Base-by-base conservation (phyloP, 2,888 invertebrate genomes). In the Rhingia campestris region DNA sequence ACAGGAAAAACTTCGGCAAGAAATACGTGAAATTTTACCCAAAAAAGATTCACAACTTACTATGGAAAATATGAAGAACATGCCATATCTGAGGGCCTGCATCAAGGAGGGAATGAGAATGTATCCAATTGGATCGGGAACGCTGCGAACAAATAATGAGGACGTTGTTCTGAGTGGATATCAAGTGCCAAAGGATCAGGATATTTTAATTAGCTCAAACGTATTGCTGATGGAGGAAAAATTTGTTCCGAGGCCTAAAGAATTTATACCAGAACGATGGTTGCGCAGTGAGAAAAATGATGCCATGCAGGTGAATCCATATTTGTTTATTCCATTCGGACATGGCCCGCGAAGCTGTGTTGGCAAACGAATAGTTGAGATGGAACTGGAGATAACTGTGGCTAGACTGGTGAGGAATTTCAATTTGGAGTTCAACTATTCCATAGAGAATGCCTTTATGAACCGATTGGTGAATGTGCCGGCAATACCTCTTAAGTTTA, bases 71-170 rank as follows among this genome's bases (percentile, higher is more conserved):
- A 89, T 93, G 64, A 91, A 91, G 30, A 90, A 92, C 70, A 91
- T 93, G 67, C 92, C 93, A 0, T 96, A 95, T 88, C 88, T 96
- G 22, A 94, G 93, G 74, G 96, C 95, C 0, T 95, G 95, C 87
- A 92, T 96, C 22, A 96, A 95, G 88, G 96, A 96, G 89, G 92
- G 94, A 0, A 90, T 95, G 80, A 92, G 96, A 80, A 73, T 95
- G 35, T 92, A 93, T 88, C 94, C 95, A 0, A 92, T 94, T 0
- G 92, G 92, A 0, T 90, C 93, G 3, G 95, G 93, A 0, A 94
- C 93, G 86, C 87, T 93, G 4, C 92, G 95, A 86, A 89, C 90
- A 70, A 91, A 93, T 54, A 90, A 91, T 0, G 92, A 92, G 61
- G 94, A 95, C 86, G 92, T 94, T 39, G 92, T 93, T 10, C 87